Base-by-base conservation (phyloP, 2,888 invertebrate species). In the Chorisops tibialis region DNA sequence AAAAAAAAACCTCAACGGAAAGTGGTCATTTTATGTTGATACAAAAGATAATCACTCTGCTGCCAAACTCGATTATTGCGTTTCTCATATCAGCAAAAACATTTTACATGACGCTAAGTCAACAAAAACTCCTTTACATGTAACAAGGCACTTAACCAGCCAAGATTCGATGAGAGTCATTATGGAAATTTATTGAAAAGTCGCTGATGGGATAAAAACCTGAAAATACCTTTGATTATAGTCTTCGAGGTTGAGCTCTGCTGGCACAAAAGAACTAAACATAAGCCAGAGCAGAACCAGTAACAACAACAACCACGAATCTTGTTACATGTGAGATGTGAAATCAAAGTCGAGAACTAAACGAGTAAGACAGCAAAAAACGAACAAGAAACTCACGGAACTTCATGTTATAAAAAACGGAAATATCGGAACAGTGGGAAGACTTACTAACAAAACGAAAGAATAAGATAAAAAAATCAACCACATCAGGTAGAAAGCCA, bases 181-280 rank as follows among this genome's bases (percentile, higher is more conserved):
- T 59, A 59, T 59, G 59, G 59, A 59, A 59, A 59, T 59, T 59
- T 59, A 59, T 59, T 59, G 59, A 49, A 59, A 48, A 49, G 59
- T 48, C 48, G 59, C 49, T 59, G 59, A 59, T 59, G 59, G 59
- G 49, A 47, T 48, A 59, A 59, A 59, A 59, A 59, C 59, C 45
- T 18, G 59, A 59, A 59, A 59, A 59, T 49, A 37, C 49, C 59
- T 59, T 59, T 59, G 59, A 59, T 59, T 59, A 59, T 59, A 48
- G 48, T 48, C 45, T 56, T 56, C 35, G 11, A 30, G 49, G 19
- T 7, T 16, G 16, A 12, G 1, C 14, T 30, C 19, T 30, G 30
- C 3, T 30, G 30, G 14, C 30, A 50, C 12, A 24, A 50, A 30
- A n/a, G 30, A 30, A 4, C 4, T 7, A 24, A 12, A 30, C n/a